Evolutionary conservation across 2,797 vertebrate genomes (phyloP).

Genomic region (Menidia menidia): DNA sequence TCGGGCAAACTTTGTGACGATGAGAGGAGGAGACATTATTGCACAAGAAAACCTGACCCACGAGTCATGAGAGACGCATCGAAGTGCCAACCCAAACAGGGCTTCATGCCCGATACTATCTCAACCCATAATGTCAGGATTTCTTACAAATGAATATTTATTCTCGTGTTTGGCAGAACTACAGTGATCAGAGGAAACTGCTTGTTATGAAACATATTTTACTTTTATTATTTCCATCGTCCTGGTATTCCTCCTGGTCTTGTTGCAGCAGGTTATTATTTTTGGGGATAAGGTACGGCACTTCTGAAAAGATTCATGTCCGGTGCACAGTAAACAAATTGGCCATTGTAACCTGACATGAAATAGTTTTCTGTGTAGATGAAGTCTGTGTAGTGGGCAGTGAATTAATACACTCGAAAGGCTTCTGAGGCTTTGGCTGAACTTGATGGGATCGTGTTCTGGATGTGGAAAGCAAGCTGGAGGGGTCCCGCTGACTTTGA

Average conservation of each 20-base stretch:
- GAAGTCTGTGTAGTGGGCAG: slow-evolving; percentile 39
- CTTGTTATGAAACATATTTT: slow-evolving; percentile 26
- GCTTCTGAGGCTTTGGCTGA: slow-evolving; percentile 70
- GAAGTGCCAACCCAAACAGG: slow-evolving; percentile 31
- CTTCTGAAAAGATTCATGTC: slow-evolving; percentile 35
- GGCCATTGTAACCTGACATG: slow-evolving; percentile 19
- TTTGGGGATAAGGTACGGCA: slow-evolving; percentile 31
- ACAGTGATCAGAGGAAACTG: background rate
- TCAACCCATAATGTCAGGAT: slow-evolving; percentile 27
- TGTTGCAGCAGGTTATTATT: background rate
- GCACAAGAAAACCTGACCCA: slow-evolving; percentile 37
- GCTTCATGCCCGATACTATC: slow-evolving; percentile 17
- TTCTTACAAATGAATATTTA: slow-evolving; percentile 28
- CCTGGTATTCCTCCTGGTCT: slow-evolving; percentile 37
- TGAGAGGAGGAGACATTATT: slow-evolving; percentile 53
- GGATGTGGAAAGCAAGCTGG: slow-evolving; percentile 58
- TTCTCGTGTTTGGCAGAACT: slow-evolving; percentile 27
- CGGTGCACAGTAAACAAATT: slow-evolving; percentile 40
- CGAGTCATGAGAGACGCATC: slow-evolving; percentile 34
- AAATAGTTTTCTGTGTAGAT: slow-evolving; percentile 50
- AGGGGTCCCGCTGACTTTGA: slow-evolving; percentile 44
- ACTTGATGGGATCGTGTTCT: slow-evolving; percentile 60
- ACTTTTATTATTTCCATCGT: slow-evolving; percentile 24
- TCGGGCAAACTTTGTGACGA: slow-evolving; percentile 28
- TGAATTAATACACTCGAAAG: slow-evolving; percentile 43